Percentiles rank a stretch among this genome's conserved stretches.
These are phyloP conservation scores for Cheilosia vernalis DNA, from an alignment of 2,888 invertebrate genomes.

Conservation along the genomic window DNA sequence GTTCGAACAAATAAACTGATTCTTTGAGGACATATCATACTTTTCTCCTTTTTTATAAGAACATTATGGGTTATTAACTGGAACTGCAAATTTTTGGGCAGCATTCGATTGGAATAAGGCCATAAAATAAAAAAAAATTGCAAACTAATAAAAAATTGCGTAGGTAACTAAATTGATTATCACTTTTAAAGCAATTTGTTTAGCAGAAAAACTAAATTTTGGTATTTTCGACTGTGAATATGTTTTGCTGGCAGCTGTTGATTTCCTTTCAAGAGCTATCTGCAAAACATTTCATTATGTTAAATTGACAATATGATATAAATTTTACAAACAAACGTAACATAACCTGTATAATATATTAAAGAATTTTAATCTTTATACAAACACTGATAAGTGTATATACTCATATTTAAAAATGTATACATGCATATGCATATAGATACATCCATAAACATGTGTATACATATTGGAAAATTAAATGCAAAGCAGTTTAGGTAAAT, in stretches of 20 bases:
- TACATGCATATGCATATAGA: slow-evolving; percentile 45
- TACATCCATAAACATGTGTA: slow-evolving; percentile 55
- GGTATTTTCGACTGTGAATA: slow-evolving; percentile 74
- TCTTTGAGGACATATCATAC: slow-evolving; percentile 74
- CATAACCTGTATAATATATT: slow-evolving; percentile 67
- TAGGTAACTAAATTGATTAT: slow-evolving; percentile 57
- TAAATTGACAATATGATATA: slow-evolving; percentile 75
- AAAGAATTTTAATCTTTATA: slow-evolving; percentile 74
- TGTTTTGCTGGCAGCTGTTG: slow-evolving; percentile 66
- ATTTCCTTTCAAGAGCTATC: slow-evolving; percentile 45
- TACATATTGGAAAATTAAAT: slow-evolving; percentile 65
- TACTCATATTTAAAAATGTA: slow-evolving; percentile 49
- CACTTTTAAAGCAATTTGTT: slow-evolving; percentile 67
- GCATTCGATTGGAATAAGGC: slow-evolving; percentile 53
- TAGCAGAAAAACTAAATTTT: slow-evolving; percentile 62
- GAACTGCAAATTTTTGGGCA: slow-evolving; percentile 66
- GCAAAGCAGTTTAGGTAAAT: slow-evolving; percentile 69
- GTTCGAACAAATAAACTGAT: slow-evolving; percentile 70
- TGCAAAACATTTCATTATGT: slow-evolving; percentile 73
- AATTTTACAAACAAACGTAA: slow-evolving; percentile 74
- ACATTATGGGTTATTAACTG: slow-evolving; percentile 64
- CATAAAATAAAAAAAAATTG: slow-evolving; percentile 58
- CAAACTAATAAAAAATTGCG: slow-evolving; percentile 52
- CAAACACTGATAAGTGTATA: slow-evolving; percentile 60
- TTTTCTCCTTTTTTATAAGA: slow-evolving; percentile 60